Conservation (phyloP, 2,888 invertebrate species). For the Agrypnus murinus region DNA sequence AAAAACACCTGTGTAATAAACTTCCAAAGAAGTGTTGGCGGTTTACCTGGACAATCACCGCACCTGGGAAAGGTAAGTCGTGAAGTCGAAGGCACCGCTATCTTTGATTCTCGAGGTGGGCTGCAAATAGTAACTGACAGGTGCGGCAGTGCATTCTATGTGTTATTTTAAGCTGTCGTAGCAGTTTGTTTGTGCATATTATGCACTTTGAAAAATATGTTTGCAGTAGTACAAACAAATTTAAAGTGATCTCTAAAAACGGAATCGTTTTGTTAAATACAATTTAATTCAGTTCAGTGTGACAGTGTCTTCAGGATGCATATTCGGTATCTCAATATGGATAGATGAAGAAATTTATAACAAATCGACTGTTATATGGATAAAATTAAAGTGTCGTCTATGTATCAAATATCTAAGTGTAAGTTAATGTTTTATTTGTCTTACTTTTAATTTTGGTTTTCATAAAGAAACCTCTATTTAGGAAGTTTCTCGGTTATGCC, state of each 20-base stretch:
- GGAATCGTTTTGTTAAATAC: not conserved
- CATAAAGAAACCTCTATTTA: not conserved
- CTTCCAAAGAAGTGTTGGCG: not conserved
- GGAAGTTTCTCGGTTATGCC: not conserved
- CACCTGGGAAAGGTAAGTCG: conserved; percentile 58
- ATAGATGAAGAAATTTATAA: conserved; percentile 34
- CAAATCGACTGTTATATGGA: conserved; percentile 39
- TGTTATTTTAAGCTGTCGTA: conserved; percentile 41
- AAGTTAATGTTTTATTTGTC: conserved; percentile 26
- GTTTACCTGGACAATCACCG: conserved; percentile 47
- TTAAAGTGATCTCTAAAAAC: not conserved
- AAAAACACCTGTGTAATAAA: conserved; percentile 9
- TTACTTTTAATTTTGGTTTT: not conserved
- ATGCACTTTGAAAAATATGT: conserved; percentile 15
- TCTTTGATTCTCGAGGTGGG: conserved; percentile 54
- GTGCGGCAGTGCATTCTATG: conserved; percentile 61
- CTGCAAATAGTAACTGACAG: conserved; percentile 61
- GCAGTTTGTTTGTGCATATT: conserved; percentile 25
- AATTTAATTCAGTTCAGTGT: conserved; percentile 18
- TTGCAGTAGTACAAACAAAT: not conserved
- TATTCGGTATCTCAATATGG: conserved; percentile 38
- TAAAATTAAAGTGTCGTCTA: conserved; percentile 32
- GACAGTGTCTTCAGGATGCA: conserved; percentile 26
- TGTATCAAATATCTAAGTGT: conserved; percentile 38
- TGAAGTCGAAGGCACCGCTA: conserved; percentile 62